Evolutionary conservation across 2,888 invertebrate genomes (phyloP).

Genomic region (Pterostichus madidus): DNA sequence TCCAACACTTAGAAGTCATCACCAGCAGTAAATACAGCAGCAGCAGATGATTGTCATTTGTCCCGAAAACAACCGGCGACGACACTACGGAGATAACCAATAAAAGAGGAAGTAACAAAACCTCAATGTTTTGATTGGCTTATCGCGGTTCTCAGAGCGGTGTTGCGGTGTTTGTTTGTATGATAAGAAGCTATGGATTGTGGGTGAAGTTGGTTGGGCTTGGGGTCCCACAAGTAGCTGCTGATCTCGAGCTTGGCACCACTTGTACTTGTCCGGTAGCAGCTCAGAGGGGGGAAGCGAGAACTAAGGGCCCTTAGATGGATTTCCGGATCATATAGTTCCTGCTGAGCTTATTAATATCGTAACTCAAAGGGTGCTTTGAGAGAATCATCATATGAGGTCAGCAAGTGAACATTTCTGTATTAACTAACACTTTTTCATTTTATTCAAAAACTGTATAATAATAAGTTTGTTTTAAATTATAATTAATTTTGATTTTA

Average conservation of each 20-base stretch:
- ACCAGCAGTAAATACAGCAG: conserved; percentile 32
- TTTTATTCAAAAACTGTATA: no score
- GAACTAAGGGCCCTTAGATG: conserved; percentile 25
- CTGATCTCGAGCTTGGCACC: not conserved
- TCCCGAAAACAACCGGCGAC: not conserved
- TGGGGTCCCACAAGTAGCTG: not conserved
- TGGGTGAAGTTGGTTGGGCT: not conserved
- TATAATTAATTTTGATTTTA: no score
- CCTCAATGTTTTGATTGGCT: conserved; percentile 55
- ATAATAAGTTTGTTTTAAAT: no score
- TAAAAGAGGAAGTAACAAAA: conserved; percentile 48
- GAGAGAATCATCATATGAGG: not conserved
- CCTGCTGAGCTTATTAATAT: conserved; percentile 42
- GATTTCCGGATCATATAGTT: conserved; percentile 35
- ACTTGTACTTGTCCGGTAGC: conserved; percentile 17
- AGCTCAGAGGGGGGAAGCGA: conserved; percentile 27
- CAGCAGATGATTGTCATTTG: conserved; percentile 29
- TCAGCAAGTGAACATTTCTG: no score
- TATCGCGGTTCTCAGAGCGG: conserved; percentile 41
- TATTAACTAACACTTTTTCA: no score
- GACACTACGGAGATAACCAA: conserved; percentile 22
- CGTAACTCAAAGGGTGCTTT: conserved; percentile 17
- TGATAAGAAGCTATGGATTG: conserved; percentile 52
- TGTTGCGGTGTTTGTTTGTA: conserved; percentile 16
- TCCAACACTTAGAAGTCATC: conserved; percentile 41